These are phyloP conservation scores for Dolichomitus sp. DNA, from an alignment of 2,888 invertebrate species.

Conservation along the genomic window DNA sequence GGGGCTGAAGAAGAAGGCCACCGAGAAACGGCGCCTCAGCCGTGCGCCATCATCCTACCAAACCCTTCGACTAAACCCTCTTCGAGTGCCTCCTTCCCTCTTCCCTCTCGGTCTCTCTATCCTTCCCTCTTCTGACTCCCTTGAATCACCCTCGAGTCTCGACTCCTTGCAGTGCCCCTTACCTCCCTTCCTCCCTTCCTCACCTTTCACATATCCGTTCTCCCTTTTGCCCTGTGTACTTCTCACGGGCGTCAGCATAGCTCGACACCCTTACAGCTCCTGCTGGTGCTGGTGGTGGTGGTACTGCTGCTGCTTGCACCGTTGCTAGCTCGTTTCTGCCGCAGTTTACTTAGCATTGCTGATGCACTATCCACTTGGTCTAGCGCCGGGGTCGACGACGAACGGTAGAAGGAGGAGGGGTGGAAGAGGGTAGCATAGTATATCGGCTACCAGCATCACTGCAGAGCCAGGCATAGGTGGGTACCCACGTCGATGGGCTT, in stretches of 20 bases:
- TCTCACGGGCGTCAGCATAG: constrained; percentile 38
- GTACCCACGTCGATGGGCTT: constrained; percentile 54
- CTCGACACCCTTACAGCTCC: constrained; percentile 16
- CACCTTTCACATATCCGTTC: constrained; percentile 53
- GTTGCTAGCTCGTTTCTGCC: constrained; percentile 71
- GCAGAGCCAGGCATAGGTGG: constrained; percentile 22
- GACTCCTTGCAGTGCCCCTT: constrained; percentile 25
- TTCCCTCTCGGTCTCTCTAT: constrained; percentile 16
- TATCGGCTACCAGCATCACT: constrained; percentile 42
- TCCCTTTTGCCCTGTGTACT: constrained; percentile 20
- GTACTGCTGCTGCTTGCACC: constrained; percentile 23
- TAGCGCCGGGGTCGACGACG: constrained; percentile 33
- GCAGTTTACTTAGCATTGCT: constrained; percentile 84
- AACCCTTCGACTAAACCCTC: constrained; percentile 39
- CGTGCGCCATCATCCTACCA: constrained; percentile 26
- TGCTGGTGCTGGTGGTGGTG: not conserved
- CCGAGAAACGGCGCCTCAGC: constrained; percentile 38
- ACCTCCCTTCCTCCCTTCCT: constrained; percentile 18
- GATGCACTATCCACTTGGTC: constrained; percentile 80
- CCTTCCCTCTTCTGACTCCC: constrained; percentile 41
- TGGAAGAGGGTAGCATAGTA: constrained; percentile 3
- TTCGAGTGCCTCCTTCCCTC: constrained; percentile 50
- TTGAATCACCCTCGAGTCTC: constrained; percentile 52
- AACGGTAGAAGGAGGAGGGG: constrained; percentile 1
- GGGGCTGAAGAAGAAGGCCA: constrained; percentile 43